Evolutionary conservation across 2,113 vertebrate genomes (phyloP).

Genomic region (Pseudopipra pipra): DNA sequence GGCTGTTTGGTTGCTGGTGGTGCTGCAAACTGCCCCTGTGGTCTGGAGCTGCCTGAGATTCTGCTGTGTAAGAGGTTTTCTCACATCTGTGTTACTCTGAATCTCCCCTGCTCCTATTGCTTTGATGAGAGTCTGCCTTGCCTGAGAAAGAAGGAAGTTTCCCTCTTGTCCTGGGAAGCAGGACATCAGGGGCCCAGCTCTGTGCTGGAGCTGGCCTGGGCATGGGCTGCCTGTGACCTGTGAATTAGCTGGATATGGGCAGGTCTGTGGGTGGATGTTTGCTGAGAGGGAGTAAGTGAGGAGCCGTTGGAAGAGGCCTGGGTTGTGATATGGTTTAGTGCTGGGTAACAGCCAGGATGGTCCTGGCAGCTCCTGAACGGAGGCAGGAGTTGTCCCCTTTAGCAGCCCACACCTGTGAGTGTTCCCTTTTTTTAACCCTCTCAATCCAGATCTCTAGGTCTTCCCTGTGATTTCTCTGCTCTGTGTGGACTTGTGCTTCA

Average conservation of each 20-base stretch:
- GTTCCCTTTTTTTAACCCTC: background rate
- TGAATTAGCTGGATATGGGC: background rate
- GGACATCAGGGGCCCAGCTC: background rate
- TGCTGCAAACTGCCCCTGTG: background rate
- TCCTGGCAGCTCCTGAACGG: background rate
- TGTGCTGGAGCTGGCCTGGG: background rate
- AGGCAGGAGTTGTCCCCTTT: background rate
- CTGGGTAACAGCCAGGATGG: background rate
- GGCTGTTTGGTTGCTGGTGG: background rate
- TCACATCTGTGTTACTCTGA: background rate
- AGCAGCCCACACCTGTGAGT: background rate
- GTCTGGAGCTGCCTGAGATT: background rate
- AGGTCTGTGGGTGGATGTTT: background rate
- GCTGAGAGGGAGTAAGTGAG: background rate
- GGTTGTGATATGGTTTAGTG: background rate
- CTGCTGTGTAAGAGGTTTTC: background rate
- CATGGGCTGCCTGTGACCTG: too few relatives aligned
- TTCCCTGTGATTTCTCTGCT: background rate
- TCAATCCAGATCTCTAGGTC: background rate
- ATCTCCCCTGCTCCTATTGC: background rate
- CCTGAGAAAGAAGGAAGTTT: background rate
- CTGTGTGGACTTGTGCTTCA: background rate
- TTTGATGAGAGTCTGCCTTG: background rate
- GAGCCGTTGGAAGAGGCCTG: background rate
- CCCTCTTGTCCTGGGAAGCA: fast-evolving